Percentiles rank a stretch among this genome's conserved stretches.
Conservation (phyloP, 1,140 invertebrate species). For the Meloidogyne hapla region DNA sequence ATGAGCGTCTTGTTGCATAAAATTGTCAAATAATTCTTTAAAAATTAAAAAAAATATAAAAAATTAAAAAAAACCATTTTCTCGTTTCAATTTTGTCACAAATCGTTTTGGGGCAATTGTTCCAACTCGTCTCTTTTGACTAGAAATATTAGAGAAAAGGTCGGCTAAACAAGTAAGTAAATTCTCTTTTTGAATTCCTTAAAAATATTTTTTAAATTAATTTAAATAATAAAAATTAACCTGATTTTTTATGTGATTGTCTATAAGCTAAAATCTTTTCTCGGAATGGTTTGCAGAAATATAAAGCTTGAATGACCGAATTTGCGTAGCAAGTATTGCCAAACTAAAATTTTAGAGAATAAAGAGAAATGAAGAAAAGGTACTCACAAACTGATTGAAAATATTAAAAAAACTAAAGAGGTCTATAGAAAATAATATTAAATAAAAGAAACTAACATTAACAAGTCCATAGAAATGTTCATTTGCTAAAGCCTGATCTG, state of each 20-base stretch:
- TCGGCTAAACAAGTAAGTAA: slow-evolving; percentile 94
- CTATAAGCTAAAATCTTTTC: slow-evolving; percentile 98
- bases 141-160: slow-evolving; percentile 96
- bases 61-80: slow-evolving; percentile 76
- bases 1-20: slow-evolving; percentile 98
- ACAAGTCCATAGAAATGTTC: slow-evolving; percentile 62
- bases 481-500: slow-evolving; percentile 51
- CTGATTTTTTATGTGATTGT: slow-evolving; percentile 56
- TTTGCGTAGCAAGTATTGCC: slow-evolving; percentile 99
- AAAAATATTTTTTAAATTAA: slow-evolving; percentile 17
- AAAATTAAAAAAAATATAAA: slow-evolving; percentile 55
- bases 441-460: slow-evolving; percentile 52
- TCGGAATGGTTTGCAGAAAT: slow-evolving; percentile 97
- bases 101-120: slow-evolving; percentile 99
- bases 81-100: slow-evolving; percentile 92
- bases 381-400: too few species aligned
- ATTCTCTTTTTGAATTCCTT: slow-evolving; percentile 95
- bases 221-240: slow-evolving; percentile 39
- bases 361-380: too few species aligned
- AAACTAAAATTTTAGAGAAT: too few species aligned
- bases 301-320: slow-evolving; percentile 96
- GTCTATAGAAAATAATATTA: too few species aligned
- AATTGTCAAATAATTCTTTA: slow-evolving; percentile 97
- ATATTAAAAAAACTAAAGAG: too few species aligned
- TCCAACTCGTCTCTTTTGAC: slow-evolving; percentile 98